Conservation (phyloP, 2,797 vertebrate species). For the Hippopotamyrus pictus region DNA sequence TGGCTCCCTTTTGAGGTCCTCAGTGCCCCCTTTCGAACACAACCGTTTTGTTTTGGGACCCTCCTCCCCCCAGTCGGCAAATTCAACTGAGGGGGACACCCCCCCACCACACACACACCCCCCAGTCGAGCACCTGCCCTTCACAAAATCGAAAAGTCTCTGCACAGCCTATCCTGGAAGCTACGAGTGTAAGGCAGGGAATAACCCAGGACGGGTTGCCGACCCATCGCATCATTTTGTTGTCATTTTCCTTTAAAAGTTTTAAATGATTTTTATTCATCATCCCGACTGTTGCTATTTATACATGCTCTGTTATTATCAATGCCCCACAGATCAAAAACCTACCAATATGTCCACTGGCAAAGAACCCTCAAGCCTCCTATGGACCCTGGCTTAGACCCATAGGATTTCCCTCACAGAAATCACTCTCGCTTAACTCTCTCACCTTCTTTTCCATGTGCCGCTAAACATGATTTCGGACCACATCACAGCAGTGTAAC, state of each 20-base stretch:
- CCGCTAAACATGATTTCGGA: background rate
- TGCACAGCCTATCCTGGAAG: background rate
- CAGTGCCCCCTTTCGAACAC: background rate
- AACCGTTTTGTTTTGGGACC: background rate
- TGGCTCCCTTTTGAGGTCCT: background rate
- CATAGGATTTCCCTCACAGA: background rate
- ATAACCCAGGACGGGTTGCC: background rate
- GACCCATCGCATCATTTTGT: background rate
- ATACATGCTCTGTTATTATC: background rate
- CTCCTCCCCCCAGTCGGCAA: background rate
- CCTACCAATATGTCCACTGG: background rate
- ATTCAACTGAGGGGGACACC: background rate
- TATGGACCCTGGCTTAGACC: background rate
- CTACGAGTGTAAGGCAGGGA: background rate
- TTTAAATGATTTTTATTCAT: background rate
- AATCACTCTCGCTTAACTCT: background rate
- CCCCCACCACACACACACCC: background rate
- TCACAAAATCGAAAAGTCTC: background rate
- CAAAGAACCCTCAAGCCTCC: background rate
- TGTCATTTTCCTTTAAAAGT: background rate
- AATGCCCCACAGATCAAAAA: background rate
- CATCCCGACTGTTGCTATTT: background rate
- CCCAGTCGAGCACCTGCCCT: background rate
- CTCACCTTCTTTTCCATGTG: background rate
- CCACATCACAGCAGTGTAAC: background rate